Base-by-base conservation (phyloP, 2,888 invertebrate genomes). In the Erpobdella octoculata region DNA sequence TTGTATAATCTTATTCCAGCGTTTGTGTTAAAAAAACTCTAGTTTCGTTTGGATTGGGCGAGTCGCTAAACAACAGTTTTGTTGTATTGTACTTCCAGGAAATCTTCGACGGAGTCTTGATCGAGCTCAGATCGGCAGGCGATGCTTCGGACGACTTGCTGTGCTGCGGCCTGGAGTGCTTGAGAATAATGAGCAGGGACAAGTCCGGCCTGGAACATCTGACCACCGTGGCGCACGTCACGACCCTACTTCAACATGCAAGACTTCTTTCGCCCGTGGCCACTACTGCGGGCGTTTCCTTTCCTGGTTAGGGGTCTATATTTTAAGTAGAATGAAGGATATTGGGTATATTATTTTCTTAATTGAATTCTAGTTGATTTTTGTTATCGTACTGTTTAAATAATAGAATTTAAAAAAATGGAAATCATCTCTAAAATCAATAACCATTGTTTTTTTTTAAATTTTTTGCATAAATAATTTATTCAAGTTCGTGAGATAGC, bases 161-260 rank as follows among this genome's bases (percentile, higher is more conserved):
- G 69, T 73, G 75, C 35, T 70, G 76, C 18, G 79, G 79, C 73
- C 77, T 82, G 70, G 79, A 80, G 70, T 78, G 80, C 5, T 73
- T 82, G 61, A 77, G 81, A 62, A 78, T 82, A 59, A 75, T 81
- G 69, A 80, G 80, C 69, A 77, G 82, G 4, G 82, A 82, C 73
- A 81, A 81, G 73, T 73, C 75, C n/a, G 77, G 79, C 66, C 76
- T 81, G 53, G 80, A 79, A 46, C 73, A 76, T 15, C 75, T 81
- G 76, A 75, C 78, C 18, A 77, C 78, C n/a, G 80, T 79, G 25
- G 75, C 74, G 41, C 75, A 78, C 9, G 73, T 82, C 12, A 75
- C 74, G 58, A 76, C 78, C 18, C 76, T 82, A 5, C 78, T 80
- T 74, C 76, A 75, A 35, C 78, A 80, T 70, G 79, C 81, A 2